phyloP scores from a whole-genome alignment of 2,888 invertebrate genomes.

The Cryptocephalus moraei region DNA sequence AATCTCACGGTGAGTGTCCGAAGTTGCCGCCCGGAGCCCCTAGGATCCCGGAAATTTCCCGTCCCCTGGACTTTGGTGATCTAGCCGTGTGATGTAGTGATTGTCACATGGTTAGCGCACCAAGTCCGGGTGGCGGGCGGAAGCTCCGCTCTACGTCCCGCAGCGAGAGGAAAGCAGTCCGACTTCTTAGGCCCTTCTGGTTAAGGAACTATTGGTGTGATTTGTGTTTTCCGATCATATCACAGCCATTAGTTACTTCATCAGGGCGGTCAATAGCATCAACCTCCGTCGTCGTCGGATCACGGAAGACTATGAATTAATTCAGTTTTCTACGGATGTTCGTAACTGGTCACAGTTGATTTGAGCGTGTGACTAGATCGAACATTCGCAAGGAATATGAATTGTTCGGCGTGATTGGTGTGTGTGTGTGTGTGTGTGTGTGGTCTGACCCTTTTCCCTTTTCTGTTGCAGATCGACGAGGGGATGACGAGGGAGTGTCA shows the following conservation, averaged over 20 bases:
- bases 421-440: too few species aligned
- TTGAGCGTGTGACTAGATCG: constrained; percentile 36
- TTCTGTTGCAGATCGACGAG: neutral
- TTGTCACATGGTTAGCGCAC: constrained; percentile 29
- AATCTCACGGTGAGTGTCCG: constrained; percentile 27
- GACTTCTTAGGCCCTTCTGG: constrained; percentile 16
- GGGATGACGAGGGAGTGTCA: constrained; percentile 9
- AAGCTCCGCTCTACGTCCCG: neutral
- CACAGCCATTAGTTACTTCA: constrained; percentile 39
- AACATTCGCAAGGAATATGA: constrained; percentile 36
- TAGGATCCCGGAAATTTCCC: neutral
- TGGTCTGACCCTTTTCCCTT: too few species aligned
- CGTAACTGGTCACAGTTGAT: constrained; percentile 30
- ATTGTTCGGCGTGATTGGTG: constrained; percentile 8
- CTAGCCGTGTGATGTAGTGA: constrained; percentile 35
- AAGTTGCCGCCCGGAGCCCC: neutral
- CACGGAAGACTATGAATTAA: constrained; percentile 3
- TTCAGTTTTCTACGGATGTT: constrained; percentile 33
- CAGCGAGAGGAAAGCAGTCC: neutral
- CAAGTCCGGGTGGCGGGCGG: constrained; percentile 17
- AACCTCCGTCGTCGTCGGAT: neutral
- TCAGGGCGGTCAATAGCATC: constrained; percentile 12
- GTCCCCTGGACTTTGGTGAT: constrained; percentile 35
- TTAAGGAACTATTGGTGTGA: constrained; percentile 36
- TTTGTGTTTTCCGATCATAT: constrained; percentile 32